phyloP scores from a whole-genome alignment of 2,797 vertebrate genomes.

The Lepilemur septentrionalis region DNA sequence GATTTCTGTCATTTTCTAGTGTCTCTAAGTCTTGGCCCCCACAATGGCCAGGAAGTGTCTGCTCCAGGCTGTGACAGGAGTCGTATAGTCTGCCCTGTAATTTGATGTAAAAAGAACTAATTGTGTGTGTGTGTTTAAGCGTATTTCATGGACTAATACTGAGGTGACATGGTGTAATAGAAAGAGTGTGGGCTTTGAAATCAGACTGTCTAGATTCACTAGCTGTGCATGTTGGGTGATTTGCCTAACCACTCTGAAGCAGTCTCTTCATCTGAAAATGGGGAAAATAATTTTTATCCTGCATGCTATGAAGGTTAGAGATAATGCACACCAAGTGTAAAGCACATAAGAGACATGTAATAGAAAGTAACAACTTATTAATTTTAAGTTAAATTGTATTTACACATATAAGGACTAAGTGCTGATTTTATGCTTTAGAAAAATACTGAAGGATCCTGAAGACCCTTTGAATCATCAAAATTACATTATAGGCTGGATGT shows the following conservation, averaged over 20 bases:
- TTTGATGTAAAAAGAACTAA: slow-evolving; percentile 50
- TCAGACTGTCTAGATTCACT: not conserved
- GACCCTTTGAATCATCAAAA: not conserved
- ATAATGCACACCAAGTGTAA: not conserved
- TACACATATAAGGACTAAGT: not conserved
- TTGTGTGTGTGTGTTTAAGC: not conserved
- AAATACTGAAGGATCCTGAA: not conserved
- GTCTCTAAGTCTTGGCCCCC: not conserved
- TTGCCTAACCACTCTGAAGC: not conserved
- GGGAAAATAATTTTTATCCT: not conserved
- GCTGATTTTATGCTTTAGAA: not conserved
- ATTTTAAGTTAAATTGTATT: slow-evolving; percentile 35
- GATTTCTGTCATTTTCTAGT: slow-evolving; percentile 14
- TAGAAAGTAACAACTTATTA: not conserved
- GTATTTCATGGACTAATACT: slow-evolving; percentile 15
- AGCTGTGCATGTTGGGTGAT: not conserved
- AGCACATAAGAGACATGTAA: not conserved
- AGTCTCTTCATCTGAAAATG: slow-evolving; percentile 12
- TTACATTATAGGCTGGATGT: not conserved
- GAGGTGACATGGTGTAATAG: not conserved
- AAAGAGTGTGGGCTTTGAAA: not conserved
- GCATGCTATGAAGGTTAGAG: not conserved
- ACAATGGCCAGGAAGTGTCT: not conserved
- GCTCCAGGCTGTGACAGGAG: not conserved
- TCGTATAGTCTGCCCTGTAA: not conserved